Evolutionary conservation across 2,113 vertebrate genomes (phyloP).

Genomic region (Tylochromis polylepis): DNA sequence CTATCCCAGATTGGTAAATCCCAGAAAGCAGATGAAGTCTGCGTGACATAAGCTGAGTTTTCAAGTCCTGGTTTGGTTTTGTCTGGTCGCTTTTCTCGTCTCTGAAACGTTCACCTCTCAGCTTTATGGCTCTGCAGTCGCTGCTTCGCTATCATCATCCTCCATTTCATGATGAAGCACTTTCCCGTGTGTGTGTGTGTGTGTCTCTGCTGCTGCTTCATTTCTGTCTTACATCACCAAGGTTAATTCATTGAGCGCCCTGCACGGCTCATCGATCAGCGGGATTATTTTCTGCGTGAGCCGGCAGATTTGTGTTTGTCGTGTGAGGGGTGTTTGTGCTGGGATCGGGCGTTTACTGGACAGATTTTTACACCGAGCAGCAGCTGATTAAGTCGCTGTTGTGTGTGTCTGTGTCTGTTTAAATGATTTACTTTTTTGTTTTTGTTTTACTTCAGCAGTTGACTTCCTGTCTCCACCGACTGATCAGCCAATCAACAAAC

Average conservation of each 20-base stretch:
- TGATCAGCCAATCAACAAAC: slow-evolving; percentile 59
- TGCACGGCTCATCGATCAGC: slow-evolving; percentile 5
- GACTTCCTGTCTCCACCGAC: slow-evolving; percentile 62
- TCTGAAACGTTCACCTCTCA: not conserved
- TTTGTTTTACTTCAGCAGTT: not conserved
- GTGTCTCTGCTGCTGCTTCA: not conserved
- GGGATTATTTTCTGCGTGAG: not conserved
- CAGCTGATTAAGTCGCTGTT: not conserved
- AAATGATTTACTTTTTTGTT: not conserved
- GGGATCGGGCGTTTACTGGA: not conserved
- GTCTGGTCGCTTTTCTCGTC: fast-evolving
- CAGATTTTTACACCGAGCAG: not conserved
- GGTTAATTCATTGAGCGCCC: slow-evolving; percentile 7
- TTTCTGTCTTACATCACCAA: slow-evolving; percentile 12
- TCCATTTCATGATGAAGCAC: slow-evolving; percentile 20
- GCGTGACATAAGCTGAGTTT: not conserved
- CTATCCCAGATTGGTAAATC: not conserved
- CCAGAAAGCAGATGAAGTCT: not conserved
- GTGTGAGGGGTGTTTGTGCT: not conserved
- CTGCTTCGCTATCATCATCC: not conserved
- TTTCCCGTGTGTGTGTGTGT: not conserved
- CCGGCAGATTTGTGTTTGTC: not conserved
- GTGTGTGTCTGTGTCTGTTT: not conserved
- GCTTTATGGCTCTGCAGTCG: not conserved
- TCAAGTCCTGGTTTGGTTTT: not conserved